Evolutionary conservation across 2,888 invertebrate species (phyloP).

Genomic region (Lepidochrysops patricia): DNA sequence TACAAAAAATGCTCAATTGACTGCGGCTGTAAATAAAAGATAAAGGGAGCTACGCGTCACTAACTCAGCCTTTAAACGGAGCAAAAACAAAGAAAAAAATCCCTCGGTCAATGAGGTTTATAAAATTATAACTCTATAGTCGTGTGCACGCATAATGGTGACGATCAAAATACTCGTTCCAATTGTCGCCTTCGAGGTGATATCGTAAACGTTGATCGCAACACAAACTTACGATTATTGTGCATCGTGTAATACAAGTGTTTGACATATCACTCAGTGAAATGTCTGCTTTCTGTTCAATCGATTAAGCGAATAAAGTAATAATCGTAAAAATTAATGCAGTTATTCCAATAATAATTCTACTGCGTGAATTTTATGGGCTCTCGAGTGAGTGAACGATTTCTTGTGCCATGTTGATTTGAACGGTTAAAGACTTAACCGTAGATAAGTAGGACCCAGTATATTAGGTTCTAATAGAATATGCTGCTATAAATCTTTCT

Average conservation of each 20-base stretch:
- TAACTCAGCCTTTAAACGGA: constrained; percentile 34
- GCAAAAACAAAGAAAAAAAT: constrained; percentile 39
- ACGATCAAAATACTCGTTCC: constrained; percentile 46
- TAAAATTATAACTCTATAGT: constrained; percentile 53
- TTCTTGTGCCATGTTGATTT: background rate
- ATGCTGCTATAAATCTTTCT: background rate
- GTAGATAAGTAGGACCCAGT: background rate
- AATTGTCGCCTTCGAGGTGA: constrained; percentile 41
- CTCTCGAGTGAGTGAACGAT: constrained; percentile 17
- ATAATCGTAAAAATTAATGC: constrained; percentile 38
- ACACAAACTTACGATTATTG: constrained; percentile 53
- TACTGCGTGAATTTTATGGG: constrained; percentile 21
- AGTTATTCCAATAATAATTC: constrained; percentile 25
- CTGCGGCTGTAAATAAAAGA: constrained; percentile 30
- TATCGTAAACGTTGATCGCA: constrained; percentile 50
- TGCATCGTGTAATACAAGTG: constrained; percentile 40
- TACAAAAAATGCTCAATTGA: constrained; percentile 16
- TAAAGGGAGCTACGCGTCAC: constrained; percentile 23
- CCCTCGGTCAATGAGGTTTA: constrained; percentile 39
- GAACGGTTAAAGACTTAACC: background rate
- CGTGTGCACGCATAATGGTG: constrained; percentile 54
- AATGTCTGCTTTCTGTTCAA: constrained; percentile 46
- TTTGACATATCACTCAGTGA: constrained; percentile 51
- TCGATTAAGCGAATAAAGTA: constrained; percentile 55
- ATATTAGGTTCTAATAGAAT: background rate